These are phyloP conservation scores for Anoplopoma fimbria DNA, from an alignment of 2,113 vertebrate genomes.

Conservation along the genomic window DNA sequence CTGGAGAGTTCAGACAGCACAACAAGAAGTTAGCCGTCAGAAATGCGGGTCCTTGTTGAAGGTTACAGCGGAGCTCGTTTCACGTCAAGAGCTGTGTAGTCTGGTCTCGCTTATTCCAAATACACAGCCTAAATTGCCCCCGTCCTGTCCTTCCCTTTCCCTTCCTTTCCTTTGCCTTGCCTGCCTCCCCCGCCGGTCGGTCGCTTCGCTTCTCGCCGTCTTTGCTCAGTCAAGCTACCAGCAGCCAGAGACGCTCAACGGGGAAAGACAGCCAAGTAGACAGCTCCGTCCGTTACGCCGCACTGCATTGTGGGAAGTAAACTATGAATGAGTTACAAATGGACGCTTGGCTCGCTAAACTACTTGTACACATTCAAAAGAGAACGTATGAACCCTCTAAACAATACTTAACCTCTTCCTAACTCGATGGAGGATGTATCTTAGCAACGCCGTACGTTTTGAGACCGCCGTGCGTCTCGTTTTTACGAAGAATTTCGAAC, in stretches of 20 bases:
- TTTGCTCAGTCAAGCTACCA: constrained; percentile 66
- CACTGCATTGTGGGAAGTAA: constrained; percentile 70
- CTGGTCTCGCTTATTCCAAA: constrained; percentile 70
- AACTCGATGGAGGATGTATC: rapidly evolving
- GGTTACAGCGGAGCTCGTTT: constrained; percentile 57
- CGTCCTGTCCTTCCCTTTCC: background rate
- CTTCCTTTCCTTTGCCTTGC: constrained; percentile 48
- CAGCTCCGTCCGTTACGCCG: constrained; percentile 9
- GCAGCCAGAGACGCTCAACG: constrained; percentile 54
- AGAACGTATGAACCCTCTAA: rapidly evolving
- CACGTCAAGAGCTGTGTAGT: constrained; percentile 59
- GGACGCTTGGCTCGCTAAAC: background rate
- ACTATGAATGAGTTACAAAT: constrained; percentile 49
- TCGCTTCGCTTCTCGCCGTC: constrained; percentile 75
- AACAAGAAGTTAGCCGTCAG: constrained; percentile 36
- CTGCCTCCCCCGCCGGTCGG: constrained; percentile 74
- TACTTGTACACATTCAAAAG: background rate
- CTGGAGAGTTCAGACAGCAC: constrained; percentile 35
- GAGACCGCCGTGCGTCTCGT: rapidly evolving
- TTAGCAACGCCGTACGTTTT: rapidly evolving
- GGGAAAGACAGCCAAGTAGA: background rate
- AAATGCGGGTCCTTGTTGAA: constrained; percentile 43
- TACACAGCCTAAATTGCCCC: constrained; percentile 67
- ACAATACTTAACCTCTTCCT: background rate
- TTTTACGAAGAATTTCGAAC: background rate